Conservation (phyloP, 2,797 vertebrate species). For the Leptodactylus fallax region DNA sequence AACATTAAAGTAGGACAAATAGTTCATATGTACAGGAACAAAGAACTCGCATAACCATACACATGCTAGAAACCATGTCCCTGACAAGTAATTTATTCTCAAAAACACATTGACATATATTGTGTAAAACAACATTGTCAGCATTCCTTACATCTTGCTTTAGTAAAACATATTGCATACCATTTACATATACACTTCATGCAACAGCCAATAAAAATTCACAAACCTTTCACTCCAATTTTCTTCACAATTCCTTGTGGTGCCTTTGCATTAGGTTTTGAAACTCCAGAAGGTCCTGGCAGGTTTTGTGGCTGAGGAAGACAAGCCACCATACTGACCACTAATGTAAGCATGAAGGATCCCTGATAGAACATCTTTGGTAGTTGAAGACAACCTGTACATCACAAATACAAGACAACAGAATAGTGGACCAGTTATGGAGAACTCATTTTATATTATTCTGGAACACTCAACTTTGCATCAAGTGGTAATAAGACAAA, state of each 20-base stretch:
- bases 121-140: no score
- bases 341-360: background rate
- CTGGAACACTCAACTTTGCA: background rate
- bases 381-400: background rate
- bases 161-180: no score
- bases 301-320: background rate
- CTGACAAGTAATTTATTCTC: no score
- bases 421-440: background rate
- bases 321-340: background rate
- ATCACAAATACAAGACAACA: background rate
- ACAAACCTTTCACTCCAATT: conserved; percentile 6
- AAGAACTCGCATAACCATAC: no score
- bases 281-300: background rate
- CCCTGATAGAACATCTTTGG: background rate
- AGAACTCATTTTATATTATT: conserved; percentile 6
- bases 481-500: background rate
- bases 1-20: no score
- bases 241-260: background rate
- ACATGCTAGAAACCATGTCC: no score
- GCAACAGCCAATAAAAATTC: background rate
- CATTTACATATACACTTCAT: background rate
- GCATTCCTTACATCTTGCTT: no score
- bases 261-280: background rate
- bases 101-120: no score
- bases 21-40: no score